phyloP scores from a whole-genome alignment of 1,140 invertebrate genomes.

The Drosophila arizonae region DNA sequence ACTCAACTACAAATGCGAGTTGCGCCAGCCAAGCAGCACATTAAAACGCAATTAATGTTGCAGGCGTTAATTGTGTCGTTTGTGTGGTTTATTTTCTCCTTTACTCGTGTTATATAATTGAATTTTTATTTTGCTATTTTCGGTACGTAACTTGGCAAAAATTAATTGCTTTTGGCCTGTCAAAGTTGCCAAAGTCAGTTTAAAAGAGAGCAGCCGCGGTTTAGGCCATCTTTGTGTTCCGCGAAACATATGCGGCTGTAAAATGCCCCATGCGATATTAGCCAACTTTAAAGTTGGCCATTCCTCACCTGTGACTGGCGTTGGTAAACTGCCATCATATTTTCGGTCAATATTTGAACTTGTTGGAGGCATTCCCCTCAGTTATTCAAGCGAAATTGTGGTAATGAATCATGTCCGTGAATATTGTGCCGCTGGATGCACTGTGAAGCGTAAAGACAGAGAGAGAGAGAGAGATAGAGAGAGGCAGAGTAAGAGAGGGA shows the following conservation, averaged over 20 bases:
- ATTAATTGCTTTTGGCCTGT: constrained; percentile 63
- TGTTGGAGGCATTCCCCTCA: no score
- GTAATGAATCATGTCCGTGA: constrained; percentile 68
- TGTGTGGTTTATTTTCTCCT: neutral
- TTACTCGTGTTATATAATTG: constrained; percentile 9
- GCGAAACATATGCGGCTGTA: neutral
- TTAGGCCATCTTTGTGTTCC: constrained; percentile 27
- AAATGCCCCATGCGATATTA: neutral
- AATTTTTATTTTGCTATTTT: neutral
- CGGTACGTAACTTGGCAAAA: constrained; percentile 54
- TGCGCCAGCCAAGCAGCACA: constrained; percentile 20
- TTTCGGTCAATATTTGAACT: no score
- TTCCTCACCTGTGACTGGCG: no score
- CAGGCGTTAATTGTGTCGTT: constrained; percentile 69
- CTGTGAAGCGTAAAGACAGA: neutral
- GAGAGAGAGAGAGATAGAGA: no score
- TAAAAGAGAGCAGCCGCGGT: constrained; percentile 25
- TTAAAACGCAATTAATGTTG: constrained; percentile 79
- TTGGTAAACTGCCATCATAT: no score
- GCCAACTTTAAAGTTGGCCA: neutral
- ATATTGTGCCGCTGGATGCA: constrained; percentile 40
- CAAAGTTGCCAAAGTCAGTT: constrained; percentile 53
- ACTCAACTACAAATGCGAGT: constrained; percentile 16
- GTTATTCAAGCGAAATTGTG: constrained; percentile 13
- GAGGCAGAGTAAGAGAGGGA: no score